phyloP scores from a whole-genome alignment of 2,888 invertebrate genomes.

The Eudemis profundana region DNA sequence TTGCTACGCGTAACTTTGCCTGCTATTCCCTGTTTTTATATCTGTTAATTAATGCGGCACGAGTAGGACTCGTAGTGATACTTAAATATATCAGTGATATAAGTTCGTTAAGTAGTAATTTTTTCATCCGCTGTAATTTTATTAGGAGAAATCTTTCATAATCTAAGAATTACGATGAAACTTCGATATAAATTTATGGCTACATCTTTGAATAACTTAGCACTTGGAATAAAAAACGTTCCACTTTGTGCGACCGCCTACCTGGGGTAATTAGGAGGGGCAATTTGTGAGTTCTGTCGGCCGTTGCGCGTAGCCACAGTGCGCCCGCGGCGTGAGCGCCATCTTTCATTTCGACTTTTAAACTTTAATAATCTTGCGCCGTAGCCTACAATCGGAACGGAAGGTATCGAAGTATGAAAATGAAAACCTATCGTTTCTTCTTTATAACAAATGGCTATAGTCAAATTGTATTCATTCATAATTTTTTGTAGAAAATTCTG shows the following conservation, averaged over 20 bases:
- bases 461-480: background rate
- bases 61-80: background rate
- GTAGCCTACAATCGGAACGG: constrained; percentile 23
- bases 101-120: background rate
- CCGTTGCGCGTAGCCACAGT: constrained; percentile 56
- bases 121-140: background rate
- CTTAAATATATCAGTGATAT: background rate
- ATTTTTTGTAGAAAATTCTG: background rate
- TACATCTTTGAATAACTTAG: constrained; percentile 66
- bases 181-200: constrained; percentile 53
- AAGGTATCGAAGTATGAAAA: constrained; percentile 19
- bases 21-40: background rate
- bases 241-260: constrained; percentile 66
- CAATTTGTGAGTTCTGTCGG: constrained; percentile 65
- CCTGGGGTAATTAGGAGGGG: constrained; percentile 73
- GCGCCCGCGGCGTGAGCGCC: constrained; percentile 52
- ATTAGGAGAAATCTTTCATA: background rate
- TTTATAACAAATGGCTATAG: background rate
- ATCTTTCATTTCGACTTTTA: constrained; percentile 51
- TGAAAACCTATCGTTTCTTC: background rate
- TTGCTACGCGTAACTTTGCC: constrained; percentile 23
- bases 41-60: background rate
- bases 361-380: constrained; percentile 48
- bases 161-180: constrained; percentile 20
- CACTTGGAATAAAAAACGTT: constrained; percentile 59